Percentiles rank a stretch among this genome's conserved stretches.
Conservation (phyloP, 1,140 invertebrate genomes). For the Uloborus diversus region DNA sequence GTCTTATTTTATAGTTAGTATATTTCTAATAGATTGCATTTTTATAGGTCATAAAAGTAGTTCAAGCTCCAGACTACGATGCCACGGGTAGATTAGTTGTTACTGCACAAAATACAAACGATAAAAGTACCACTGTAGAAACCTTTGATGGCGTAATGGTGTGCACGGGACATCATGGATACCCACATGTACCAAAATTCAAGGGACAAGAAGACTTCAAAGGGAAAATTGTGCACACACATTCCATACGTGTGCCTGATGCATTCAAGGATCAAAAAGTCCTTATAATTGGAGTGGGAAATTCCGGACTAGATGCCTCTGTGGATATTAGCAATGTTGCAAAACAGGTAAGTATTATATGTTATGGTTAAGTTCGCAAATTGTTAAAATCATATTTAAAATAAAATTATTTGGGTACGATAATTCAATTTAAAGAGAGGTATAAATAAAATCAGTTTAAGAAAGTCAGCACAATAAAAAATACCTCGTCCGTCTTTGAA, state of each 20-base stretch:
- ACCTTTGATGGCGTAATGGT: slow-evolving; percentile 67
- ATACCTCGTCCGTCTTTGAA: too few species aligned
- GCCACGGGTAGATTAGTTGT: slow-evolving; percentile 65
- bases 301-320: slow-evolving; percentile 70
- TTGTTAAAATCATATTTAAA: background rate
- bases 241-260: slow-evolving; percentile 63
- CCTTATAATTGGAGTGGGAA: slow-evolving; percentile 69
- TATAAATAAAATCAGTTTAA: too few species aligned
- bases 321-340: slow-evolving; percentile 68
- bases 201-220: slow-evolving; percentile 64
- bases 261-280: slow-evolving; percentile 65
- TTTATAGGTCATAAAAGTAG: background rate
- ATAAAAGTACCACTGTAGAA: slow-evolving; percentile 53
- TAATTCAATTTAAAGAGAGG: too few species aligned
- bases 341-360: slow-evolving; percentile 60
- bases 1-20: too few species aligned
- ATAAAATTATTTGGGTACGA: background rate
- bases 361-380: background rate
- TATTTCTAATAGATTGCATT: too few species aligned
- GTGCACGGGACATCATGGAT: slow-evolving; percentile 63
- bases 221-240: slow-evolving; percentile 67
- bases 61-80: slow-evolving; percentile 61
- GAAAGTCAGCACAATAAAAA: too few species aligned
- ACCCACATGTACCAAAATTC: slow-evolving; percentile 20
- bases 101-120: slow-evolving; percentile 54